Evolutionary conservation across 1,140 invertebrate genomes (phyloP).

Genomic region (Lutraria rhynchaena): DNA sequence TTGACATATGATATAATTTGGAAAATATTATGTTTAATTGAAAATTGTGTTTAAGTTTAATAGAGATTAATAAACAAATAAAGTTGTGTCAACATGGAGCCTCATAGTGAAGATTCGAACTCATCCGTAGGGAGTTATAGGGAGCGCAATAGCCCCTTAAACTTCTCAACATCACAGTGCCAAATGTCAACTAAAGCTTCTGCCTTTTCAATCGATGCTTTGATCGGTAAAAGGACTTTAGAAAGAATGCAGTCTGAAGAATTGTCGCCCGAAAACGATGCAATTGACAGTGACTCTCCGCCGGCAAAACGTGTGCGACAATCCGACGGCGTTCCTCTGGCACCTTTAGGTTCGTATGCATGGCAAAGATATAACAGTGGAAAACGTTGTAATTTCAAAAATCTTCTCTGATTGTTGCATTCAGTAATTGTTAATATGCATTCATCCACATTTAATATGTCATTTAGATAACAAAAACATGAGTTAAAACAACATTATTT

Average conservation of each 20-base stretch:
- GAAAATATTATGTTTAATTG: too few relatives aligned
- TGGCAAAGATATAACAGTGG: background rate
- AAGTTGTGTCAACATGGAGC: constrained; percentile 12
- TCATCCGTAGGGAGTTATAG: constrained; percentile 46
- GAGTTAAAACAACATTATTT: too few relatives aligned
- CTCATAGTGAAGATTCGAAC: constrained; percentile 48
- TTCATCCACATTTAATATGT: too few relatives aligned
- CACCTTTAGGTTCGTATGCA: constrained; percentile 30
- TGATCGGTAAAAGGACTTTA: constrained; percentile 66
- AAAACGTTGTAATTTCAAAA: too few relatives aligned
- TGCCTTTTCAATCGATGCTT: constrained; percentile 76
- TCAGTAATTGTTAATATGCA: too few relatives aligned
- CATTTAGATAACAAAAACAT: too few relatives aligned
- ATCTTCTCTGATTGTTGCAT: too few relatives aligned
- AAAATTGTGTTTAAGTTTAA: too few relatives aligned
- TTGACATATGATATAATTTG: constrained; percentile 2
- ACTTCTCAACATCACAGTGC: constrained; percentile 60
- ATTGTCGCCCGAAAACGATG: constrained; percentile 26
- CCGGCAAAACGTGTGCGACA: constrained; percentile 29
- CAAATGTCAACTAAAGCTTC: constrained; percentile 73
- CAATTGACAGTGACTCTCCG: constrained; percentile 33
- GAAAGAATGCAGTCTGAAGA: constrained; percentile 32
- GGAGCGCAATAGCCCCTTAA: constrained; percentile 37
- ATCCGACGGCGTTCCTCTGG: constrained; percentile 32
- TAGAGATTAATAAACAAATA: too few relatives aligned